Evolutionary conservation across 2,113 vertebrate genomes (phyloP).

Genomic region (Carettochelys insculpta): DNA sequence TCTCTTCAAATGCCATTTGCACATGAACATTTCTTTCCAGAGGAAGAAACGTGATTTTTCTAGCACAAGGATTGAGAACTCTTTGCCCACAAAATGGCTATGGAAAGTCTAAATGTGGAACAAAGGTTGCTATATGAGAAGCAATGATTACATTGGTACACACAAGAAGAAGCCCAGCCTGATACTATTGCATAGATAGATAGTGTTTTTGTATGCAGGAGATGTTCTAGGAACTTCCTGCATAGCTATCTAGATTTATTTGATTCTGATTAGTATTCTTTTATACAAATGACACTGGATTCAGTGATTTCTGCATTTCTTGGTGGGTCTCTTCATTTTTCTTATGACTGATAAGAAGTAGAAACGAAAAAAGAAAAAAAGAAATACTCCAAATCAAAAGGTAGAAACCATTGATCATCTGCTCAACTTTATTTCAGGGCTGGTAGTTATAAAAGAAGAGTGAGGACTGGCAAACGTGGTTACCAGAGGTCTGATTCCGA

Average conservation of each 20-base stretch:
- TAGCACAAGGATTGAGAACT: background rate
- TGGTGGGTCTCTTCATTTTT: background rate
- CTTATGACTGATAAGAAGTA: background rate
- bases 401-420: background rate
- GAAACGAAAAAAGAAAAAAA: background rate
- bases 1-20: background rate
- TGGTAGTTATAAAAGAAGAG: background rate
- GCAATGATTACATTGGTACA: background rate
- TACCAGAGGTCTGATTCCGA: background rate
- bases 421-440: background rate
- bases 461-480: background rate
- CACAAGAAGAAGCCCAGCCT: background rate
- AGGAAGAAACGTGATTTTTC: background rate
- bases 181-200: background rate
- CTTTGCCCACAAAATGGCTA: background rate
- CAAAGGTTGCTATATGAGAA: fast-evolving
- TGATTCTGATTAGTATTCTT: background rate
- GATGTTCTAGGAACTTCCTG: background rate
- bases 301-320: background rate
- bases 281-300: background rate
- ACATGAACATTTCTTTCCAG: background rate
- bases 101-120: background rate
- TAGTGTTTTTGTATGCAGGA: background rate
- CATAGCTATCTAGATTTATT: slow-evolving; percentile 23
- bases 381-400: background rate